phyloP scores from a whole-genome alignment of 2,113 vertebrate species.

The Varanus salvator region DNA sequence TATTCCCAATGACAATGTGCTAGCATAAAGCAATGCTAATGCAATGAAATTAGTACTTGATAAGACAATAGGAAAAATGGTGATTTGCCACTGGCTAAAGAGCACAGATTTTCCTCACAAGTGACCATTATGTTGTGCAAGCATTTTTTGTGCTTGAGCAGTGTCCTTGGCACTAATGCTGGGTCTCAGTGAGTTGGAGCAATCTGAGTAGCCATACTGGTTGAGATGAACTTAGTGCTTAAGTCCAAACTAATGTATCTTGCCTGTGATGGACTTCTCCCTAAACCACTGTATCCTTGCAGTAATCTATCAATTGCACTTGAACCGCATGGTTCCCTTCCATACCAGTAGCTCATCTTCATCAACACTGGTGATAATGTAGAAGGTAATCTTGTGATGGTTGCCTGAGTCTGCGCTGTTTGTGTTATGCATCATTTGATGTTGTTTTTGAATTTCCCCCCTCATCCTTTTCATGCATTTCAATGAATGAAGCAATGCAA shows the following conservation, averaged over 20 bases:
- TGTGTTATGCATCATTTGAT: background rate
- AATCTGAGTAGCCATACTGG: background rate
- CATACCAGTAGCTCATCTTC: background rate
- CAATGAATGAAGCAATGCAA: background rate
- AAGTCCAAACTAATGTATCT: background rate
- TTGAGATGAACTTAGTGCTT: background rate
- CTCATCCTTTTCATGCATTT: background rate
- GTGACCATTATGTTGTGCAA: too few relatives aligned
- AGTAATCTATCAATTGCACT: background rate
- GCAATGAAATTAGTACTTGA: too few relatives aligned
- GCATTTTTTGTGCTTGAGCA: too few relatives aligned
- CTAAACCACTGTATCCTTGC: background rate
- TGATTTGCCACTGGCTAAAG: too few relatives aligned
- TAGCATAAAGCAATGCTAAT: too few relatives aligned
- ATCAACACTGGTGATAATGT: background rate
- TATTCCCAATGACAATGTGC: too few relatives aligned
- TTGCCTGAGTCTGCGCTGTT: background rate
- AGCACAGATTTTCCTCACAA: too few relatives aligned
- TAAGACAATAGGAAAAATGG: too few relatives aligned
- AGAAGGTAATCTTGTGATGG: too few relatives aligned
- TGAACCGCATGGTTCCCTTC: background rate
- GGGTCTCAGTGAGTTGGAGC: too few relatives aligned
- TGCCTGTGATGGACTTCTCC: background rate
- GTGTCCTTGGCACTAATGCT: too few relatives aligned
- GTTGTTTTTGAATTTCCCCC: background rate